Percentiles rank a stretch among this genome's conserved stretches.
Conservation (phyloP, 2,888 invertebrate species). For the Caenorhabditis sp. region DNA sequence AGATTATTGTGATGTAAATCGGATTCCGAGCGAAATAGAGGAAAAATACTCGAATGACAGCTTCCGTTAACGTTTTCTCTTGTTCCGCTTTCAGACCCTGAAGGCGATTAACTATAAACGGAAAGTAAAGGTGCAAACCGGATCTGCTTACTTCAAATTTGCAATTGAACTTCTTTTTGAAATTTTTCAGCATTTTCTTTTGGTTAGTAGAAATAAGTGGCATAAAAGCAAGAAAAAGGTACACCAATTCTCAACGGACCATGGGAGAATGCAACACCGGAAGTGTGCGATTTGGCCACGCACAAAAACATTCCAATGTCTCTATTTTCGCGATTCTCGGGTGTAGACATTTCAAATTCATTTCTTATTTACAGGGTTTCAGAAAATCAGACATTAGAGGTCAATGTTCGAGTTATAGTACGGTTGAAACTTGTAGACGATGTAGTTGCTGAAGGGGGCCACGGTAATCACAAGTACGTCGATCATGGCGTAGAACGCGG, state of each 20-base stretch:
- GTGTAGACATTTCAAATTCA: too few species aligned
- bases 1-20: slow-evolving; percentile 34
- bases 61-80: slow-evolving; percentile 39
- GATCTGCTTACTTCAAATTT: slow-evolving; percentile 15
- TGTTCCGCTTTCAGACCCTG: slow-evolving; percentile 47
- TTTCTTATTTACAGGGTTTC: too few species aligned
- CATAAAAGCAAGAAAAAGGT: slow-evolving; percentile 18
- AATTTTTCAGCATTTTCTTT: slow-evolving; percentile 32
- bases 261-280: slow-evolving; percentile 45
- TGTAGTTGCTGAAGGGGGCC: too few species aligned
- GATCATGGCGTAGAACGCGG: too few species aligned
- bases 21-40: slow-evolving; percentile 41
- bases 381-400: too few species aligned
- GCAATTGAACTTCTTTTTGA: slow-evolving; percentile 26
- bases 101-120: background rate
- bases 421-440: too few species aligned
- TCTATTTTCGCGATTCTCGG: too few species aligned
- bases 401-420: too few species aligned
- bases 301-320: slow-evolving; percentile 9
- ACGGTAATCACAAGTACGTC: too few species aligned
- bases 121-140: background rate
- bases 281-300: slow-evolving; percentile 44
- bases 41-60: slow-evolving; percentile 28
- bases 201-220: background rate
- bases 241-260: slow-evolving; percentile 26